These are phyloP conservation scores for Micrasema longulum DNA, from an alignment of 1,140 invertebrate species.

Conservation along the genomic window DNA sequence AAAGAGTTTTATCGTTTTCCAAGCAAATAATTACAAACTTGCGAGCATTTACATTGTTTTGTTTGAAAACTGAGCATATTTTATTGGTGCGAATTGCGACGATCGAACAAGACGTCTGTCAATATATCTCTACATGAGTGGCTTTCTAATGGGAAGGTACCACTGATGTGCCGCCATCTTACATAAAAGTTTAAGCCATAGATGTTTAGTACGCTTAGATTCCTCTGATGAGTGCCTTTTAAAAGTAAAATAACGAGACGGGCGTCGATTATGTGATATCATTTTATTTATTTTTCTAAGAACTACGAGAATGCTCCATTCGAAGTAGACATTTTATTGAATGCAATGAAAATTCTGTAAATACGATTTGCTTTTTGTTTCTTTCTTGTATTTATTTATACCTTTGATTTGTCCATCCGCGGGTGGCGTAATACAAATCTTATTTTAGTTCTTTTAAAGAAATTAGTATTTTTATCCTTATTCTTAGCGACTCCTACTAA, in stretches of 20 bases:
- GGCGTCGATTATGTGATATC: slow-evolving; percentile 12
- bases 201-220: slow-evolving; percentile 21
- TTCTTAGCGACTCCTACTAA: slow-evolving; percentile 1
- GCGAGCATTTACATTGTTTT: no score
- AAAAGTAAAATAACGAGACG: background rate
- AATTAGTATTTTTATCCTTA: slow-evolving; percentile 9
- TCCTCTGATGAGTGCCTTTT: slow-evolving; percentile 16
- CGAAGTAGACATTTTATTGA: no score
- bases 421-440: background rate
- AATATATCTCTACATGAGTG: no score
- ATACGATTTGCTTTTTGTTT: no score
- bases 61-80: no score
- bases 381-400: slow-evolving; percentile 2
- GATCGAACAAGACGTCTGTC: no score
- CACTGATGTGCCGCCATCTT: background rate
- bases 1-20: no score
- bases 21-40: no score
- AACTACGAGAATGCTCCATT: no score
- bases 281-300: slow-evolving; percentile 17
- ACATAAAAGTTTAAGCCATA: slow-evolving; percentile 17
- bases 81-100: no score
- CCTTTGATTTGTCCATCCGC: slow-evolving; percentile 1
- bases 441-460: slow-evolving; percentile 14
- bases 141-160: background rate
- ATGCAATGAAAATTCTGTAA: no score